Evolutionary conservation across 2,888 invertebrate genomes (phyloP), one percentile per base, ranked within the genome.

Genomic region (Apamea sordens): DNA sequence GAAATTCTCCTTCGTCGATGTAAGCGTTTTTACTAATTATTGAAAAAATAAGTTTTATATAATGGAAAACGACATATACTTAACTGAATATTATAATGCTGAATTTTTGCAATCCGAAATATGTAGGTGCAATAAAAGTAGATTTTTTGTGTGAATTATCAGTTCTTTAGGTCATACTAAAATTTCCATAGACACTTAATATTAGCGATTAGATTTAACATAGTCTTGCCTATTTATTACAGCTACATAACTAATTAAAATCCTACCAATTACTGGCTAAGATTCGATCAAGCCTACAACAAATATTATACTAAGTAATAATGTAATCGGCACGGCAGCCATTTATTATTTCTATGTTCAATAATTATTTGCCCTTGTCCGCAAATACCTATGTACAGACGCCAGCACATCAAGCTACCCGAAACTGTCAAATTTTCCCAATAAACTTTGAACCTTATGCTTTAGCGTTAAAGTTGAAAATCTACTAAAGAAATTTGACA

Each of bases 351-450:
- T 74, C 75, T 77, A 50, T 73, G 56, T 74, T 76, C 79, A 85
- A 85, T 77, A 44, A 77, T 50, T 85, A 82, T 77, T 87, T 80
- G 69, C 64, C 44, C 63, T 53, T 63, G 79, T 78, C 76, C 41
- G 79, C 80, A 85, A 86, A 86, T 80, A 65, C 36, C n/a, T 63
- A 86, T 83, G 77, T 70, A 63, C 24, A n/a, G n/a, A n/a, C n/a
- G n/a, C n/a, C n/a, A n/a, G n/a, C n/a, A n/a, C n/a, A n/a, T n/a
- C n/a, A n/a, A n/a, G n/a, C n/a, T n/a, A n/a, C n/a, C n/a, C n/a
- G n/a, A n/a, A n/a, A n/a, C n/a, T n/a, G n/a, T n/a, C n/a, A n/a
- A n/a, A n/a, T n/a, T n/a, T n/a, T n/a, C n/a, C n/a, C n/a, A n/a
- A n/a, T n/a, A n/a, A n/a, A n/a, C n/a, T n/a, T n/a, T n/a, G n/a